Evolutionary conservation across 2,113 vertebrate genomes (phyloP).

Genomic region (Mormyrus lacerda): DNA sequence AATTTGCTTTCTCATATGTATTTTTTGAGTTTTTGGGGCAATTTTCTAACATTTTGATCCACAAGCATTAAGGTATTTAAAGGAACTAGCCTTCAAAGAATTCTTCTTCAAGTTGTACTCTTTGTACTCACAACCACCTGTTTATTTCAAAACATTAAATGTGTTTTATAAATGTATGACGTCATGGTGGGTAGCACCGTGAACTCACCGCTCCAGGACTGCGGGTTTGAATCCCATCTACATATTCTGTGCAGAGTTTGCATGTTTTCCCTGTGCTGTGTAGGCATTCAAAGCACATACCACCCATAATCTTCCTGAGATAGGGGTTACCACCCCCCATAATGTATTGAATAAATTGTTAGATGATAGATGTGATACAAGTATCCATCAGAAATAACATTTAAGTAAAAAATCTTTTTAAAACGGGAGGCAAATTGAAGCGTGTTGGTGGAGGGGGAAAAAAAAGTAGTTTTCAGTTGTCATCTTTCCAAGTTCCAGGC

Average conservation of each 20-base stretch:
- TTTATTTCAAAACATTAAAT: not conserved
- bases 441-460: not conserved
- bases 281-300: not conserved
- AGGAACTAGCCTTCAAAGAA: not conserved
- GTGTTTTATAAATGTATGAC: not conserved
- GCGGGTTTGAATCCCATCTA: not conserved
- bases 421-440: not conserved
- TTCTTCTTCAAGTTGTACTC: not conserved
- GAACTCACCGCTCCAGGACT: not conserved
- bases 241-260: not conserved
- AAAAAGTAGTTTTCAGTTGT: constrained; percentile 34
- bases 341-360: not conserved
- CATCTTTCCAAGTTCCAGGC: constrained; percentile 34
- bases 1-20: not conserved
- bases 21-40: not conserved
- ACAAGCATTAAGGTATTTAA: not conserved
- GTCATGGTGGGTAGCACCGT: not conserved
- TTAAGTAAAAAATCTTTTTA: not conserved
- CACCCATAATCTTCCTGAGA: not conserved
- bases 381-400: not conserved
- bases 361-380: not conserved
- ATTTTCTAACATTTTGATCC: not conserved
- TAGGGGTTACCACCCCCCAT: not conserved
- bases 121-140: not conserved
- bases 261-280: not conserved